Base-by-base conservation (phyloP, 2,797 vertebrate genomes). In the Thalassophryne amazonica region DNA sequence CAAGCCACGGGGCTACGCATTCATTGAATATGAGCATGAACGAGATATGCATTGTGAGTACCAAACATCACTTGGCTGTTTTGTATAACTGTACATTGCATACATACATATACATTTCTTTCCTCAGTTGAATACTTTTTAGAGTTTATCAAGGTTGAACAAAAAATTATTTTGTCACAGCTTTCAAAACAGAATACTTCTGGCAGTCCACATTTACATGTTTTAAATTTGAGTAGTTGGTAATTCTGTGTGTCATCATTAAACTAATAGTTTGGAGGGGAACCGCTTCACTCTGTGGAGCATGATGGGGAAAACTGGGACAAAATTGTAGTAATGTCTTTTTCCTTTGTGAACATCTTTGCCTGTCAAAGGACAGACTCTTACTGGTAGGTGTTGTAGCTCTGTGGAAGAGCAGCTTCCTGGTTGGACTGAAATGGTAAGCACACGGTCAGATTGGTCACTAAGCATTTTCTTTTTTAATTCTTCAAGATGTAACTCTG, bases 11-110 rank as follows among this genome's bases (percentile, higher is more conserved):
- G 96, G 96, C 63, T 98, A 97, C 22, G 95, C 96, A 7, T 98
- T 98, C 91, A 98, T 98, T 6, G 96, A 98, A 80, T 98, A 98
- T 1, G 95, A 97, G 55, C 96, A 97, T 10, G 95, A 98, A 61
- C 89, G 95, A 17, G 95, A 98, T 73, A 98, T 98, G 95, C 95
- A 98, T 85, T 98, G 95, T 98, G 88, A 97, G 96, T 98, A 88
- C 47, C 49, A n/a, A 3, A 20, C 3, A 7, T 3, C 23, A 6
- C 15, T 22, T n/a, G n/a, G n/a, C n/a, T n/a, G n/a, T n/a, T n/a
- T n/a, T n/a, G n/a, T n/a, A n/a, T n/a, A n/a, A n/a, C n/a, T n/a
- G n/a, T n/a, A n/a, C n/a, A n/a, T n/a, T n/a, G n/a, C n/a, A n/a
- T n/a, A n/a, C n/a, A n/a, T n/a, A n/a, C n/a, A n/a, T n/a, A n/a